A percentile compares a stretch with the other conserved stretches of the same genome.
Evolutionary conservation across 2,113 vertebrate species (phyloP).

Genomic region (Protobothrops flavoviridis): DNA sequence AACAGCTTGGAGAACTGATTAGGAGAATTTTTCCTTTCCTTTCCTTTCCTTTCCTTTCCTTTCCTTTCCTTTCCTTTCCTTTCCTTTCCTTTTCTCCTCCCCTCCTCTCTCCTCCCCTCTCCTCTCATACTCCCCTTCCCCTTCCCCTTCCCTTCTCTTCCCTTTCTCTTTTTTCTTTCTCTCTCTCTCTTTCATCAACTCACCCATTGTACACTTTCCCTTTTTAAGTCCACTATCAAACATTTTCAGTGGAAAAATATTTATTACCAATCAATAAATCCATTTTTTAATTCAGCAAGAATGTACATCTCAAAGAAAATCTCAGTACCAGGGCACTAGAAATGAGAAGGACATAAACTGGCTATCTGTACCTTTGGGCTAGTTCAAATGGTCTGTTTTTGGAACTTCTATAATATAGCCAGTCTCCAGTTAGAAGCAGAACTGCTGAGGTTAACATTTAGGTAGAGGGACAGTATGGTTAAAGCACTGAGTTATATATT

Average conservation of each 20-base stretch:
- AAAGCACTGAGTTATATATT: not conserved
- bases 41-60: too few species aligned
- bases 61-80: too few species aligned
- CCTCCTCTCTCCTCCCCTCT: too few species aligned
- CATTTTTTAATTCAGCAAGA: conserved; percentile 3
- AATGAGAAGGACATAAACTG: not conserved
- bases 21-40: conserved; percentile 1
- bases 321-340: not conserved
- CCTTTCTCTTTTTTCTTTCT: not conserved
- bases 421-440: not conserved
- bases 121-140: too few species aligned
- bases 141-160: not conserved
- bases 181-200: not conserved
- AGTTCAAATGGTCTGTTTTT: not conserved
- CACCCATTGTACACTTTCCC: not conserved
- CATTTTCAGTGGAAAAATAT: conserved; percentile 24
- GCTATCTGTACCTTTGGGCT: not conserved
- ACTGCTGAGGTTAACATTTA: not conserved
- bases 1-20: conserved; percentile 37
- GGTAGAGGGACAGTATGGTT: not conserved
- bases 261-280: not conserved
- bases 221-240: conserved; percentile 19
- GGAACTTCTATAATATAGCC: not conserved
- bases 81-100: too few species aligned
- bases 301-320: not conserved